These are phyloP conservation scores for Megalops atlanticus DNA, from an alignment of 2,113 vertebrate genomes.

Conservation along the genomic window DNA sequence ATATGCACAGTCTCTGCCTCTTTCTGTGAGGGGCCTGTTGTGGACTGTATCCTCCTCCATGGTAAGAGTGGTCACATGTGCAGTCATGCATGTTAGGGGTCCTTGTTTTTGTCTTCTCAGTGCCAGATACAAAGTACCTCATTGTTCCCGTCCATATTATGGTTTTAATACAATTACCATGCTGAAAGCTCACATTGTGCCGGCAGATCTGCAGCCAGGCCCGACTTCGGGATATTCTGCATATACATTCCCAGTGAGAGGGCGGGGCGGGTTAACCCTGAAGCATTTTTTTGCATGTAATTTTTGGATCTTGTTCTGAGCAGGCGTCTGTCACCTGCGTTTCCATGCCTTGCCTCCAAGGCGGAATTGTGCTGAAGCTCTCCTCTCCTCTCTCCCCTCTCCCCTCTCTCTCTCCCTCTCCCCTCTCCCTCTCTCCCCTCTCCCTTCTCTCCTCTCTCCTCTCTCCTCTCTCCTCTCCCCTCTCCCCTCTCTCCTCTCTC, in stretches of 20 bases:
- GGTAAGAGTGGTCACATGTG: constrained; percentile 54
- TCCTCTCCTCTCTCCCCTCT: background rate
- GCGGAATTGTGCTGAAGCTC: too few relatives aligned
- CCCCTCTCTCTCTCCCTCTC: constrained; percentile 10
- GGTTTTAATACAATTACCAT: constrained; percentile 44
- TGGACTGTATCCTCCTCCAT: constrained; percentile 29
- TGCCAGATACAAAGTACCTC: constrained; percentile 59
- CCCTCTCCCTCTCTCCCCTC: background rate
- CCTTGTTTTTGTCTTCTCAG: constrained; percentile 55
- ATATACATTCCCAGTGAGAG: constrained; percentile 15
- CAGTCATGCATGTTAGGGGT: constrained; percentile 51
- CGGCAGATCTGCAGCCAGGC: constrained; percentile 36
- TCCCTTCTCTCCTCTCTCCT: background rate
- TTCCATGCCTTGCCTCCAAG: background rate
- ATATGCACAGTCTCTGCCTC: background rate
- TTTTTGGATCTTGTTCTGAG: background rate
- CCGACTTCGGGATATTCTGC: constrained; percentile 21
- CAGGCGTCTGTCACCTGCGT: background rate
- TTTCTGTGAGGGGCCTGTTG: background rate
- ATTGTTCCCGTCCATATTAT: constrained; percentile 55
- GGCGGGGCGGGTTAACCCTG: constrained; percentile 2
- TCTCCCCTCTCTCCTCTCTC: constrained; percentile 46
- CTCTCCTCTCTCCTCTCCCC: too few relatives aligned
- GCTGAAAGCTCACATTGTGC: constrained; percentile 44
- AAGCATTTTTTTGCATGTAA: background rate